Percentiles rank a stretch among this genome's conserved stretches.
Conservation (phyloP, 2,888 invertebrate species). For the Lydus trimaculatus region DNA sequence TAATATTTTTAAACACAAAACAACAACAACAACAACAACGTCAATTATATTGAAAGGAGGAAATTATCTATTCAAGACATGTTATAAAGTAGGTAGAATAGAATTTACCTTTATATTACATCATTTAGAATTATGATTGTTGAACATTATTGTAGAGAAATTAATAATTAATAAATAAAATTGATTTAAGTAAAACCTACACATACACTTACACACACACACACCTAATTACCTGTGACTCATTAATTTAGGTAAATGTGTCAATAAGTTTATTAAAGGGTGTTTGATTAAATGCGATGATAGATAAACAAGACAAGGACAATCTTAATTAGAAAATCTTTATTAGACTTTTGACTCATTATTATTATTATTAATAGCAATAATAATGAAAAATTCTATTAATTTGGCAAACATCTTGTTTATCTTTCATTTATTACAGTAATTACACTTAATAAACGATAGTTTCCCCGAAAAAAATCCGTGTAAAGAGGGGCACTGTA, state of each 20-base stretch:
- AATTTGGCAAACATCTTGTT: background rate
- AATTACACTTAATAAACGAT: too few relatives aligned
- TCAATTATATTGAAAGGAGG: conserved; percentile 9
- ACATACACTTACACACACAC: too few relatives aligned
- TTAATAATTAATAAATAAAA: background rate
- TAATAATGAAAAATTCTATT: background rate
- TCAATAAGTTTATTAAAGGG: background rate
- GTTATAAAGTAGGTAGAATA: background rate
- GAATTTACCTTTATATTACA: background rate
- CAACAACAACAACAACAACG: too few relatives aligned
- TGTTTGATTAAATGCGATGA: background rate
- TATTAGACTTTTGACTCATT: background rate
- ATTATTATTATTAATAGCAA: background rate
- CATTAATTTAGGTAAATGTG: conserved; percentile 5
- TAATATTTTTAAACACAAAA: background rate
- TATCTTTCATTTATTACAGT: too few relatives aligned
- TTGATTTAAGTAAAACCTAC: too few relatives aligned
- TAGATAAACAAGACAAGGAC: background rate
- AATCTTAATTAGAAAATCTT: background rate
- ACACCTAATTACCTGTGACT: background rate
- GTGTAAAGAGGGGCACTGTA: too few relatives aligned
- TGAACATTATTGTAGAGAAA: background rate
- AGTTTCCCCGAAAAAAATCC: too few relatives aligned
- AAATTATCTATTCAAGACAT: background rate
- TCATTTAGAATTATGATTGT: background rate